These are phyloP conservation scores for Diarsia rubi DNA, from an alignment of 2,888 invertebrate genomes.

Conservation along the genomic window DNA sequence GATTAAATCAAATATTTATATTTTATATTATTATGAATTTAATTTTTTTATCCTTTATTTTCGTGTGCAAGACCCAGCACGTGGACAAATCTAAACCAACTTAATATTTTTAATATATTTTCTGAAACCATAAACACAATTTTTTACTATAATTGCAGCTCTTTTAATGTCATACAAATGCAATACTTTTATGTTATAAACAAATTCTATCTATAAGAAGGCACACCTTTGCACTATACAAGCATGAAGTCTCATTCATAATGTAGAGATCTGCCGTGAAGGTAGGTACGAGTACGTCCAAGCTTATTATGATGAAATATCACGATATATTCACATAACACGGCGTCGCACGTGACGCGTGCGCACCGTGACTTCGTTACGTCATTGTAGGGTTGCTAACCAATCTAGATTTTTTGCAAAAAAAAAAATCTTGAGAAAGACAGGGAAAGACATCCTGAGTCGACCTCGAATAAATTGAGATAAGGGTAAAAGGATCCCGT, in stretches of 20 bases:
- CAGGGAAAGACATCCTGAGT: too few relatives aligned
- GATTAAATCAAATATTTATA: background rate
- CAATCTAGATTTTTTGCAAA: background rate
- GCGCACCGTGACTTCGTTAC: constrained; percentile 68
- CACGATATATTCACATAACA: constrained; percentile 63
- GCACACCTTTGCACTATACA: constrained; percentile 5
- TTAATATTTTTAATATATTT: background rate
- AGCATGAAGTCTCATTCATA: constrained; percentile 26
- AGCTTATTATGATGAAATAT: constrained; percentile 64
- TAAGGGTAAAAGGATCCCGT: too few relatives aligned
- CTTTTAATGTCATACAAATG: background rate
- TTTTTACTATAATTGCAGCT: background rate
- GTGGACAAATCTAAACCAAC: background rate
- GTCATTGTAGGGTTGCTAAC: constrained; percentile 58
- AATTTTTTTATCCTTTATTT: too few relatives aligned
- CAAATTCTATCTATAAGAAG: background rate
- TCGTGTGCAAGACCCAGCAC: background rate
- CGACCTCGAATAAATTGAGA: too few relatives aligned
- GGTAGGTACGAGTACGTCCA: constrained; percentile 34
- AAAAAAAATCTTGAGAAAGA: too few relatives aligned
- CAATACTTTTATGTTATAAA: too few relatives aligned
- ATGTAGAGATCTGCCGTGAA: constrained; percentile 17
- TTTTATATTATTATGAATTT: too few relatives aligned
- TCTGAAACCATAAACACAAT: background rate
- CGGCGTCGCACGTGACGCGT: constrained; percentile 64